Percentiles rank a stretch among this genome's conserved stretches.
phyloP scores from a whole-genome alignment of 23 tunicate genomes.

The Corella eumyota region DNA sequence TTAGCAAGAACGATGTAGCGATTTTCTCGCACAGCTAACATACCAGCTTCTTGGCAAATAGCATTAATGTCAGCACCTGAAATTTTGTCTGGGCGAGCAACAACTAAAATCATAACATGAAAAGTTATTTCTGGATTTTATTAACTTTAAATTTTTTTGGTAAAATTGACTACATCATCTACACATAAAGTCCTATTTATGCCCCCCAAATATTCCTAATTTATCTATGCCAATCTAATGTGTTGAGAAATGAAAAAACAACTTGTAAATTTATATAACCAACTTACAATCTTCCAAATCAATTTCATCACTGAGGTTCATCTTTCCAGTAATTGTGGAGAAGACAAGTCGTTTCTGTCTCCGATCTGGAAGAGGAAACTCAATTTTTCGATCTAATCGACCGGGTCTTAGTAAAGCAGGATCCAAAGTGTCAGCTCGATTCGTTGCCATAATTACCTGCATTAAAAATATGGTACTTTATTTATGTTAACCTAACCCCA shows the following conservation, averaged over 20 bases:
- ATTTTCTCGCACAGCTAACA: conserved; percentile 97
- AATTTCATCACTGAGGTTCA: conserved; percentile 98
- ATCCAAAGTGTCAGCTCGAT: conserved; percentile 94
- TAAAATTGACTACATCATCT: no score
- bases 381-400: conserved; percentile 91
- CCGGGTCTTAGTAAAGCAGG: conserved; percentile 99
- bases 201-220: no score
- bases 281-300: conserved; percentile 92
- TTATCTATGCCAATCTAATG: no score
- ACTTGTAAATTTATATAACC: no score
- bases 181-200: no score
- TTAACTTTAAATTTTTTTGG: no score
- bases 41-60: conserved; percentile 98
- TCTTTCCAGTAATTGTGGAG: conserved; percentile 95
- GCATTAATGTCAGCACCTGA: conserved; percentile 97
- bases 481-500: background rate
- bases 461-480: conserved; percentile 1
- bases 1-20: conserved; percentile 97
- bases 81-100: conserved; percentile 97
- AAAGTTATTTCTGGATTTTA: no score
- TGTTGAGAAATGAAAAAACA: no score
- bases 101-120: conserved; percentile 23
- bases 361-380: conserved; percentile 98
- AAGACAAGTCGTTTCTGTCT: conserved; percentile 97
- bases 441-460: conserved; percentile 98